Percentiles rank a stretch among this genome's conserved stretches.
Evolutionary conservation across 2,113 vertebrate genomes (phyloP).

Genomic region (Leucopternis melanops): DNA sequence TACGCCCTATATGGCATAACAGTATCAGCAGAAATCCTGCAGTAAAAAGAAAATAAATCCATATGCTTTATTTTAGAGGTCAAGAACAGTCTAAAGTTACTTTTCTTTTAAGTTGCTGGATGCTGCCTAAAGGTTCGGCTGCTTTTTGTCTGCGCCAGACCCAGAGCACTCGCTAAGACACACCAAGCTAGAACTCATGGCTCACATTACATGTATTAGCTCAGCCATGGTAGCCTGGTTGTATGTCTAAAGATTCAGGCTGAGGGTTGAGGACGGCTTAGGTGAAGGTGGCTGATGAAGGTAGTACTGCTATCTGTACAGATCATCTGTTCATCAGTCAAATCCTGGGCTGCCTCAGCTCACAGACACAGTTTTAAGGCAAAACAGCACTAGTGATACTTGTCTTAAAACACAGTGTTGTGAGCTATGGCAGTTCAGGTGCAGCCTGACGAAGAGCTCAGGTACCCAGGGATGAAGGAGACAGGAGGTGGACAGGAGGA

Average conservation of each 20-base stretch:
- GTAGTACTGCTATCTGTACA: not conserved
- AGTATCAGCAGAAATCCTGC: not conserved
- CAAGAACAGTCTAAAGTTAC: not conserved
- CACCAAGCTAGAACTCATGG: not conserved
- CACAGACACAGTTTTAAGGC: not conserved
- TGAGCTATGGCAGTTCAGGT: not conserved
- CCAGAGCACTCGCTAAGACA: not conserved
- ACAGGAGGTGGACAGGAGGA: not conserved
- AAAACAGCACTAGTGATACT: not conserved
- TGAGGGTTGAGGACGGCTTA: not conserved
- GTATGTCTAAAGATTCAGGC: not conserved
- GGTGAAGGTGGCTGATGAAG: not conserved
- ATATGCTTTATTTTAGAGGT: not conserved
- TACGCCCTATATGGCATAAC: not conserved
- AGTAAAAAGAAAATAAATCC: not conserved
- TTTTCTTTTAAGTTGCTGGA: not conserved
- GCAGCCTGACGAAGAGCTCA: not conserved
- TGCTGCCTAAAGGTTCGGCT: not conserved
- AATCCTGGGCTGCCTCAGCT: not conserved
- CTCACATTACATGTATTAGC: accelerated
- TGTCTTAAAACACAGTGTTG: not conserved
- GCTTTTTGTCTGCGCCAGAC: not conserved
- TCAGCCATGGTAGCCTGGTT: not conserved
- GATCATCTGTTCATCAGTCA: not conserved
- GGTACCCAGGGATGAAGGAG: not conserved